phyloP scores from a whole-genome alignment of 1,140 invertebrate genomes.

The Drosophila sulfurigaster region DNA sequence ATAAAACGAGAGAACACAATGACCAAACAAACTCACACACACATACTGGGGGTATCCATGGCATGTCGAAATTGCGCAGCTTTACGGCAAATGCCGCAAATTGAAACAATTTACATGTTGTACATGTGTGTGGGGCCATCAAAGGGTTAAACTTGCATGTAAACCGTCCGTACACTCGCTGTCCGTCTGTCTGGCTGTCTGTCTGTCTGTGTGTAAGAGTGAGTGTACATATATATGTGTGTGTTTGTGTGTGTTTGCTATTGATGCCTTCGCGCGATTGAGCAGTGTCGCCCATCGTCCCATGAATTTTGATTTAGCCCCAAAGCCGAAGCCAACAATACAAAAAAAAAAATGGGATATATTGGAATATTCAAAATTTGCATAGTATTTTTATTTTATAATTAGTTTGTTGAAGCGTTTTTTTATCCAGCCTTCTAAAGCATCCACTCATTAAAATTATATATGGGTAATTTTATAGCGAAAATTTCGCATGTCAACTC shows the following conservation, averaged over 20 bases:
- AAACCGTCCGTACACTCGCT: slow-evolving; percentile 45
- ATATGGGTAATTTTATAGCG: too few relatives aligned
- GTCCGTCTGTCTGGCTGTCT: neutral
- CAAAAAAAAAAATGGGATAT: too few relatives aligned
- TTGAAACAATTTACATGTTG: slow-evolving; percentile 83
- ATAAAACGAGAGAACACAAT: slow-evolving; percentile 12
- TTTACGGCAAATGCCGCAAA: slow-evolving; percentile 82
- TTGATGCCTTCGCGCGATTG: slow-evolving; percentile 67
- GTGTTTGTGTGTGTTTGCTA: slow-evolving; percentile 45
- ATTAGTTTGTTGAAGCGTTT: too few relatives aligned
- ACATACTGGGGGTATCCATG: slow-evolving; percentile 58
- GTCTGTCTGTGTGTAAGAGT: neutral
- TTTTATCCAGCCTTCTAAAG: too few relatives aligned
- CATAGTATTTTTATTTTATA: too few relatives aligned
- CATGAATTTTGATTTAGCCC: slow-evolving; percentile 77
- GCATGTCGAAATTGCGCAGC: slow-evolving; percentile 81
- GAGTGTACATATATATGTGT: neutral
- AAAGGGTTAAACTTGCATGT: slow-evolving; percentile 80
- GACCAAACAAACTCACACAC: slow-evolving; percentile 30
- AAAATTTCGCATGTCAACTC: too few relatives aligned
- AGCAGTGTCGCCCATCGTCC: slow-evolving; percentile 49
- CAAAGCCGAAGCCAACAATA: too few relatives aligned
- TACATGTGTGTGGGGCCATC: slow-evolving; percentile 76
- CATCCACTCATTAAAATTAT: too few relatives aligned
- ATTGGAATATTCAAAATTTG: too few relatives aligned